phyloP scores from a whole-genome alignment of 2,888 invertebrate genomes.

The Emesis furor region DNA sequence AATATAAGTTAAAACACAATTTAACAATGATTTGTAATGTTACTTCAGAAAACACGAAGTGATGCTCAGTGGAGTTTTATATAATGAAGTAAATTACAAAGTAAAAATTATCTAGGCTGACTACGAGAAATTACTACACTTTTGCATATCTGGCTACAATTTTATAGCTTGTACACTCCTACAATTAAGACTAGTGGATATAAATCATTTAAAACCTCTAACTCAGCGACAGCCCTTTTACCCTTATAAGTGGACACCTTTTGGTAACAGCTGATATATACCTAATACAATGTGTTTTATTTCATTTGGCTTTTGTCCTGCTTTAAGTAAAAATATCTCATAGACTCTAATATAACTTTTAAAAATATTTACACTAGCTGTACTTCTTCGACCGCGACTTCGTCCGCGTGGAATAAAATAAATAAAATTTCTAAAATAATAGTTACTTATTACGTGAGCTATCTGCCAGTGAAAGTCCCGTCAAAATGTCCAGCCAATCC shows the following conservation, averaged over 20 bases:
- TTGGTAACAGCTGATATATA: constrained; percentile 84
- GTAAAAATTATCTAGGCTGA: too few species aligned
- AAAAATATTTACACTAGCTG: too few species aligned
- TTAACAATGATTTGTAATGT: constrained; percentile 77
- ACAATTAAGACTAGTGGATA: constrained; percentile 85
- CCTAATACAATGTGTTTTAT: constrained; percentile 76
- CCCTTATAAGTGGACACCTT: constrained; percentile 84
- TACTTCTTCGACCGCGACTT: too few species aligned
- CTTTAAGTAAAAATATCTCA: background rate
- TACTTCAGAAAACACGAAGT: constrained; percentile 80
- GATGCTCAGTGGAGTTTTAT: constrained; percentile 82
- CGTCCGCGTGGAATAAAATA: too few species aligned
- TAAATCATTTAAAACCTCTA: constrained; percentile 88
- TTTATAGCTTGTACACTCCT: too few species aligned
- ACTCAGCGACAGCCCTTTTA: constrained; percentile 85
- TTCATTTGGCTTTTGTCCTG: background rate
- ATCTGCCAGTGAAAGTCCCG: too few species aligned
- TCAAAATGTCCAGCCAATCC: too few species aligned
- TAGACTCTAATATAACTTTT: too few species aligned
- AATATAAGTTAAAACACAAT: constrained; percentile 2
- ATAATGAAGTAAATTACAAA: constrained; percentile 89
- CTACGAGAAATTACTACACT: too few species aligned
- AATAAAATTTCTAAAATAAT: too few species aligned
- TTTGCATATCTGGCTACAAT: too few species aligned
- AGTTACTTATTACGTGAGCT: too few species aligned